phyloP scores from a whole-genome alignment of 2,888 invertebrate genomes.

The Cerceris rybyensis region DNA sequence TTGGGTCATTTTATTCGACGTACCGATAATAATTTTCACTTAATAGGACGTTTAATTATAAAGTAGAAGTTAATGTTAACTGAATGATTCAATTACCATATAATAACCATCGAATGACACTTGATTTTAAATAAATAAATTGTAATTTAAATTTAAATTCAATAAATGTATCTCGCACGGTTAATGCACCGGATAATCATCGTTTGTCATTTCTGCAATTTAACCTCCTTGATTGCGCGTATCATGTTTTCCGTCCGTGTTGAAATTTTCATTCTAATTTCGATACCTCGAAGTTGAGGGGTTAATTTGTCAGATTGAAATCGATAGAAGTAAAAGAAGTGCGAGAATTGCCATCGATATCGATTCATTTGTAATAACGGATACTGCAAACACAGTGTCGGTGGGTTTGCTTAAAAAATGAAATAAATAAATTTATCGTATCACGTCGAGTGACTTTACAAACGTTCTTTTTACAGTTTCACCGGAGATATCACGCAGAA shows the following conservation, averaged over 20 bases:
- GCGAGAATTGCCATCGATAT: constrained; percentile 1
- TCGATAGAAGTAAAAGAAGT: not conserved
- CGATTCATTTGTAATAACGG: not conserved
- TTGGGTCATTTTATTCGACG: constrained; percentile 33
- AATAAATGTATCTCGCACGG: constrained; percentile 45
- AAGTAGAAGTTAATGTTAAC: constrained; percentile 62
- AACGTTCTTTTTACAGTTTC: no score
- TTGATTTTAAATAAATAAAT: constrained; percentile 61
- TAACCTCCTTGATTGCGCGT: constrained; percentile 14
- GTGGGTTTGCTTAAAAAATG: not conserved
- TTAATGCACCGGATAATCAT: constrained; percentile 36
- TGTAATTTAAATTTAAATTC: constrained; percentile 63
- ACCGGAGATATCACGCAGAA: no score
- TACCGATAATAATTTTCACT: constrained; percentile 50
- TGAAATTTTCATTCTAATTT: constrained; percentile 2
- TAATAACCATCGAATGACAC: constrained; percentile 56
- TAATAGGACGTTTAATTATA: constrained; percentile 61
- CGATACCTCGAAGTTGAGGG: no score
- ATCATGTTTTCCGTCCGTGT: not conserved
- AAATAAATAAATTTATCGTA: no score
- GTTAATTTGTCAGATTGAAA: no score
- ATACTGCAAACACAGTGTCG: not conserved
- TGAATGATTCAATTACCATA: constrained; percentile 61
- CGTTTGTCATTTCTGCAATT: constrained; percentile 46
- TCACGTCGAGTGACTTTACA: no score